Evolutionary conservation across 2,888 invertebrate species (phyloP).

Genomic region (Ennomos erosarius): DNA sequence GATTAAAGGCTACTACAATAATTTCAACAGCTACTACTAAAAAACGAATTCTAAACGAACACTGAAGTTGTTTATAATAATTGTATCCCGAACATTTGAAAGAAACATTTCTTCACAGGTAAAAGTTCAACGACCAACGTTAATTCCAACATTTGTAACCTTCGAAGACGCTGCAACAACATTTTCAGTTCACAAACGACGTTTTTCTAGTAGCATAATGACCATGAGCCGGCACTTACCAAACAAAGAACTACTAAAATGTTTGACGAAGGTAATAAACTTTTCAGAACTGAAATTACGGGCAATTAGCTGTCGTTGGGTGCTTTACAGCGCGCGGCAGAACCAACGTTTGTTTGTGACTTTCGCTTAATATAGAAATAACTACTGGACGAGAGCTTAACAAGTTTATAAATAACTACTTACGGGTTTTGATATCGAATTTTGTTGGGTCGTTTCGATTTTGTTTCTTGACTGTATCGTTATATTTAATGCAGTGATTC

Average conservation of each 20-base stretch:
- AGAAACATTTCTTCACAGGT: too few relatives aligned
- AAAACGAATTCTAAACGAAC: too few relatives aligned
- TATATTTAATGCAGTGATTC: too few relatives aligned
- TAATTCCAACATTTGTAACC: too few relatives aligned
- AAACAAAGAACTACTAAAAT: slow-evolving; percentile 15
- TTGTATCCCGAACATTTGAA: too few relatives aligned
- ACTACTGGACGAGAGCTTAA: neutral
- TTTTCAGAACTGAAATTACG: slow-evolving; percentile 26
- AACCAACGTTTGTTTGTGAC: neutral
- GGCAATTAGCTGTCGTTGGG: slow-evolving; percentile 26
- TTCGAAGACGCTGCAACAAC: neutral
- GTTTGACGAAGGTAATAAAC: slow-evolving; percentile 28
- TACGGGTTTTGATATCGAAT: too few relatives aligned
- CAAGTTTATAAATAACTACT: slow-evolving; percentile 3
- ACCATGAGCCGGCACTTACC: slow-evolving; percentile 11
- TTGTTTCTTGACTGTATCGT: too few relatives aligned
- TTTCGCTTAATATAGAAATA: slow-evolving; percentile 6
- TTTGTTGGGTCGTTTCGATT: slow-evolving; percentile 1
- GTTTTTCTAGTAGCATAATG: slow-evolving; percentile 8
- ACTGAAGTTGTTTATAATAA: too few relatives aligned
- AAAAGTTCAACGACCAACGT: too few relatives aligned
- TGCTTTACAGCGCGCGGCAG: slow-evolving; percentile 4
- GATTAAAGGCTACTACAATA: too few relatives aligned
- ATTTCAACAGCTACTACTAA: too few relatives aligned
- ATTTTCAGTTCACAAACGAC: neutral